phyloP scores from a whole-genome alignment of 2,113 vertebrate species.

The Trogon surrucura region DNA sequence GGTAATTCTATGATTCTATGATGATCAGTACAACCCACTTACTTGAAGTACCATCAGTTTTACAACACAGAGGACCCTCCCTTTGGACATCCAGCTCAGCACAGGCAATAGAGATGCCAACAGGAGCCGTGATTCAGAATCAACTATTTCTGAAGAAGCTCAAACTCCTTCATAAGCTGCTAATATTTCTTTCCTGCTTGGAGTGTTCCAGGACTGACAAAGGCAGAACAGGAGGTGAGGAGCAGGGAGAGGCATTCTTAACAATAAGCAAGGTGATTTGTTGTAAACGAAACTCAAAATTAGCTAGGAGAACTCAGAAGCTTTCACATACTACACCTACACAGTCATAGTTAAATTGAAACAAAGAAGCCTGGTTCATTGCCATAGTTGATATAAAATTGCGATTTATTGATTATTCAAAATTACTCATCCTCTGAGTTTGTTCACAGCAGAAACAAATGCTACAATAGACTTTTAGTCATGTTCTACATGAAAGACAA shows the following conservation, averaged over 20 bases:
- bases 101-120: background rate
- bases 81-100: background rate
- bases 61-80: background rate
- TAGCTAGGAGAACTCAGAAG: background rate
- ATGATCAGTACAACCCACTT: background rate
- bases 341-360: background rate
- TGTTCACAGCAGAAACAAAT: background rate
- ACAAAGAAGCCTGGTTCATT: background rate
- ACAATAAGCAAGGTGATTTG: background rate
- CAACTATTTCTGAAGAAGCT: background rate
- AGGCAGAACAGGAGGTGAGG: background rate
- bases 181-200: background rate
- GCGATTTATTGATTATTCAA: slow-evolving; percentile 22
- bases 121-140: background rate
- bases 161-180: background rate
- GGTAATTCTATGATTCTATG: too few relatives aligned
- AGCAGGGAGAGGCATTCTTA: background rate
- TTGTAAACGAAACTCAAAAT: background rate
- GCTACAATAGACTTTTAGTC: background rate
- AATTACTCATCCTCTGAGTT: background rate
- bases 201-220: background rate
- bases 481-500: background rate
- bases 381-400: background rate
- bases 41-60: background rate
- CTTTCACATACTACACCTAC: background rate